Evolutionary conservation across 2,888 invertebrate species (phyloP), one percentile per base, ranked within the genome.

Genomic region (Carabus problematicus): DNA sequence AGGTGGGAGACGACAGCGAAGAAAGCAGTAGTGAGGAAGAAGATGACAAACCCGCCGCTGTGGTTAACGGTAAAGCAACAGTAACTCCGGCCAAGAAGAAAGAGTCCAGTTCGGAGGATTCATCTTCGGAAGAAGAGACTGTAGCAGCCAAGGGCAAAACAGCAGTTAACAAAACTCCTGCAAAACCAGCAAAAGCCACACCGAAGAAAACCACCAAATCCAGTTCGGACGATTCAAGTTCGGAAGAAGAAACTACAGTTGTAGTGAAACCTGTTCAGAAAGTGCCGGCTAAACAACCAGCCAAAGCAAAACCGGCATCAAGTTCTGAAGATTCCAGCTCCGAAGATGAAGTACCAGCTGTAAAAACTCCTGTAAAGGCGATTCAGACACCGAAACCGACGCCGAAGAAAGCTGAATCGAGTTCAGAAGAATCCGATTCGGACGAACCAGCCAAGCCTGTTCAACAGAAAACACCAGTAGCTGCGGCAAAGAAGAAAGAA

Each of bases 271-370:
- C 77, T 60, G 39, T 29, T 14, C 60, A 59, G 14, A 70, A 68
- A 69, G 70, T 59, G 49, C 42, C 58, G 0, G 47, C 66, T 47
- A 73, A 75, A 70, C 70, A 19, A 61, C 70, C 11, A 49, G 70
- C 43, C 40, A 67, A 47, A 42, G 79, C 71, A 63, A 70, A 70
- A 73, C 79, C 80, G 47, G 79, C 79, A 8, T 79, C 80, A 11
- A 82, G 82, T 71, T 82, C 82, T 18, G 83, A 83, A 62, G 83
- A 83, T 72, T 81, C 81, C 45, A 81, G 78, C 52, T 75, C 75
- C 16, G 76, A 76, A 11, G 84, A 84, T 55, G 80, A 80, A 66
- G 70, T 45, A 71, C 16, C 54, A 54, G 39, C 39, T 14, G 64
- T 60, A 12, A 70, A 68, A 69, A 4, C 40, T 49, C 41, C 29